Base-by-base conservation (phyloP, 1,140 invertebrate genomes). In the Palaemon carinicauda region DNA sequence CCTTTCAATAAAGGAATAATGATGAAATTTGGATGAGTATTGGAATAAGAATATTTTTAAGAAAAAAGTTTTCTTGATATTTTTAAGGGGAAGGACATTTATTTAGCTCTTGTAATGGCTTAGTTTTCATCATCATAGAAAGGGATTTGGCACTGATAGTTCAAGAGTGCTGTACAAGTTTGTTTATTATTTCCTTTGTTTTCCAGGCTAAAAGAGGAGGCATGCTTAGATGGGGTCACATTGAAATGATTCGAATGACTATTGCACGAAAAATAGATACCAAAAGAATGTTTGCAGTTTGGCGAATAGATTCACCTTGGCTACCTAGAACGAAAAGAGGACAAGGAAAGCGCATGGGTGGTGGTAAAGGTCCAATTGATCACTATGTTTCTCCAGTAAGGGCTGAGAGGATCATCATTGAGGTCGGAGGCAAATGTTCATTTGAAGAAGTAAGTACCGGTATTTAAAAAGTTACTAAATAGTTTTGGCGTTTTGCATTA, bases 301-400 rank as follows among this genome's bases (percentile, higher is more conserved):
- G 97, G 97, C 93, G 98, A 89, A 92, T 99, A 2, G 96, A 98
- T 91, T 92, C 97, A 0, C 98, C 98, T 0, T 99, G 98, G 98
- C 97, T 99, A 91, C 95, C 98, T 15, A 91, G 98, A 7, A 96
- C 97, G 0, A 97, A 96, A 91, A 98, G 98, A 93, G 95, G 96
- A 0, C 94, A 95, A 92, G 98, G 98, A 4, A 94, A 95, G 78
- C 92, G 97, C 89, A 97, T 99, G 95, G 99, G 99, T 82, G 96
- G 97, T 90, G 98, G 98, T 10, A 99, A 99, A 94, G 96, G 96
- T 15, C 91, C 94, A n/a, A 99, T 99, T 81, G 94, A 98, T 91
- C 97, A 99, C 92, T 99, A 99, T 91, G 96, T 96, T 0, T 97
- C 97, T 12, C 99, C 99, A 0, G 91, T 99, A 3, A 97, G 96